These are phyloP conservation scores for Pampus argenteus DNA, from an alignment of 2,797 vertebrate species.

Conservation along the genomic window DNA sequence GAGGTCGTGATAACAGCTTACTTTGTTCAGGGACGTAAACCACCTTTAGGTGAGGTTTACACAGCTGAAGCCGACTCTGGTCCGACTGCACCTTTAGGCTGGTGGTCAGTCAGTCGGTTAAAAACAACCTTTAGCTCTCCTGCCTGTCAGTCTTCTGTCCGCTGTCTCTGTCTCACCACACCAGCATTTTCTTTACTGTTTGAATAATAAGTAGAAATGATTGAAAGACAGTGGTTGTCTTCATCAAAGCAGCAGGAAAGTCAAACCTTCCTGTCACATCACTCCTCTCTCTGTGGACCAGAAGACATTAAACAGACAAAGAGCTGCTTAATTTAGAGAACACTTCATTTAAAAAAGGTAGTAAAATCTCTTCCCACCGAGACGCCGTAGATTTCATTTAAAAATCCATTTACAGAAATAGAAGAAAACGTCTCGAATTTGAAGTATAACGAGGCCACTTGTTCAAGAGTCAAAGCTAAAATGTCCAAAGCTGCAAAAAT, in stretches of 20 bases:
- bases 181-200: not conserved
- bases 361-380: not conserved
- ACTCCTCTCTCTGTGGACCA: not conserved
- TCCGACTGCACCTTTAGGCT: conserved; percentile 12
- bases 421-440: too few species aligned
- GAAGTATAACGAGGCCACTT: too few species aligned
- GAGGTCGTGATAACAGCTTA: too few species aligned
- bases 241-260: too few species aligned
- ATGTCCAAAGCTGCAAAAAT: too few species aligned
- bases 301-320: not conserved
- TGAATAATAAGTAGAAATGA: too few species aligned
- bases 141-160: too few species aligned
- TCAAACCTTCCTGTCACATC: conserved; percentile 1
- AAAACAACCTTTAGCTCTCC: not conserved
- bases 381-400: not conserved
- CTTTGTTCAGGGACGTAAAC: not conserved
- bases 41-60: conserved; percentile 5
- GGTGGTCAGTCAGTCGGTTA: conserved; percentile 30
- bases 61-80: not conserved
- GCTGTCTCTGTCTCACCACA: conserved; percentile 1
- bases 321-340: not conserved
- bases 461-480: too few species aligned
- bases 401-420: too few species aligned
- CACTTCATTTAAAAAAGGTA: not conserved
- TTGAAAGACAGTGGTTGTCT: too few species aligned